A percentile compares a stretch with the other conserved stretches of the same genome.
These are phyloP conservation scores for Anguilla megastoma DNA, from an alignment of 2,797 vertebrate species.

Conservation along the genomic window DNA sequence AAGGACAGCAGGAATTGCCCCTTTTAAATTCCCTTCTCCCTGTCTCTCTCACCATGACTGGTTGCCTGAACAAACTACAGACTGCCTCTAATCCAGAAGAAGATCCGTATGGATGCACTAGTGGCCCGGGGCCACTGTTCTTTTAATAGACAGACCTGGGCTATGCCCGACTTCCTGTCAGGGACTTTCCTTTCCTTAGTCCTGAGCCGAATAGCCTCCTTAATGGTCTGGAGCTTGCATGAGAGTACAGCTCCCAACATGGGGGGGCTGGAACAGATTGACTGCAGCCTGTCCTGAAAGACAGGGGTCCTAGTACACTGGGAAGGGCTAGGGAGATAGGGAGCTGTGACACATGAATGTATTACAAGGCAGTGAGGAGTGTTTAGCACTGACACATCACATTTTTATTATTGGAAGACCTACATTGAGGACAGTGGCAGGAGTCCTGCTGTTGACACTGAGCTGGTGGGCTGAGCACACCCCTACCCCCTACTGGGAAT, in stretches of 20 bases:
- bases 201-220: not conserved
- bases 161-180: not conserved
- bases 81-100: not conserved
- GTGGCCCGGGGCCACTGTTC: not conserved
- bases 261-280: not conserved
- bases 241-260: too few relatives aligned
- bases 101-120: slow-evolving; percentile 1
- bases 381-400: not conserved
- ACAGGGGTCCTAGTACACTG: not conserved
- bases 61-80: not conserved
- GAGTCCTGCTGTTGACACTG: not conserved
- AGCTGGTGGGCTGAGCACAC: not conserved
- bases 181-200: not conserved
- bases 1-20: slow-evolving; percentile 63
- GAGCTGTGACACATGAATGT: too few relatives aligned
- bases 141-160: not conserved
- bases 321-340: not conserved
- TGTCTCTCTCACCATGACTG: not conserved
- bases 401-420: not conserved
- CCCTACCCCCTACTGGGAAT: not conserved
- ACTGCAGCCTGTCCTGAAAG: not conserved
- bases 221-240: not conserved
- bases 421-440: not conserved
- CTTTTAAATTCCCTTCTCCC: slow-evolving; percentile 27
- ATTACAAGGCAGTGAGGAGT: not conserved